Conservation (phyloP, 2,888 invertebrate genomes). For the Druceiella hillmani region DNA sequence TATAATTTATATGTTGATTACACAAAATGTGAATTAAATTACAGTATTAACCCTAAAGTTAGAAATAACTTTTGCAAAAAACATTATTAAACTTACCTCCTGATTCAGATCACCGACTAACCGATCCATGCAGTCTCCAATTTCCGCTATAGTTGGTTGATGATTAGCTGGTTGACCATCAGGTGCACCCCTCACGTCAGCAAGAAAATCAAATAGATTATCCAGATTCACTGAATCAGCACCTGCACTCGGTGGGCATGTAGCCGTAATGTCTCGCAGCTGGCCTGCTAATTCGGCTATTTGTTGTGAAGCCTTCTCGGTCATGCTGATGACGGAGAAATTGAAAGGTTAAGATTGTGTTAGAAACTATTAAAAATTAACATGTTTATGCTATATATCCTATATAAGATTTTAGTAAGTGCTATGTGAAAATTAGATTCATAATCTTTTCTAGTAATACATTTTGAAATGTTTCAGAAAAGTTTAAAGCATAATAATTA, state of each 20-base stretch:
- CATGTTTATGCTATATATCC: no score
- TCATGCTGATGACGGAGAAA: constrained; percentile 37
- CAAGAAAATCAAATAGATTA: constrained; percentile 84
- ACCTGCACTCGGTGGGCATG: constrained; percentile 34
- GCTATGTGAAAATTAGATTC: no score
- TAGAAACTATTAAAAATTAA: not conserved
- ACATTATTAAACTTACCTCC: constrained; percentile 62
- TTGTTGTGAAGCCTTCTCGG: constrained; percentile 61
- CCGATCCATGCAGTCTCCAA: constrained; percentile 79
- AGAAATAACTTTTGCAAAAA: no score
- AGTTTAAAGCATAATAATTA: no score
- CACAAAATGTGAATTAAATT: not conserved
- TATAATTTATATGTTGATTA: not conserved
- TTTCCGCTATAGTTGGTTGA: constrained; percentile 70
- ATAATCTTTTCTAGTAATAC: no score
- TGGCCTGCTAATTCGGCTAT: constrained; percentile 51
- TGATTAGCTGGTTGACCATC: constrained; percentile 50
- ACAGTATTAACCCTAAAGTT: no score
- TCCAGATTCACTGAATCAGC: constrained; percentile 80
- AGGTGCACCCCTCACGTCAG: constrained; percentile 62
- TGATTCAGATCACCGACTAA: constrained; percentile 77
- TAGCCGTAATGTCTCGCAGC: constrained; percentile 35
- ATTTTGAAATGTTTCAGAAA: no score
- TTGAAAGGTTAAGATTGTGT: not conserved
- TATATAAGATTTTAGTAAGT: no score